Base-by-base conservation (phyloP, 2,113 vertebrate genomes). In the Gnathonemus longibarbis region DNA sequence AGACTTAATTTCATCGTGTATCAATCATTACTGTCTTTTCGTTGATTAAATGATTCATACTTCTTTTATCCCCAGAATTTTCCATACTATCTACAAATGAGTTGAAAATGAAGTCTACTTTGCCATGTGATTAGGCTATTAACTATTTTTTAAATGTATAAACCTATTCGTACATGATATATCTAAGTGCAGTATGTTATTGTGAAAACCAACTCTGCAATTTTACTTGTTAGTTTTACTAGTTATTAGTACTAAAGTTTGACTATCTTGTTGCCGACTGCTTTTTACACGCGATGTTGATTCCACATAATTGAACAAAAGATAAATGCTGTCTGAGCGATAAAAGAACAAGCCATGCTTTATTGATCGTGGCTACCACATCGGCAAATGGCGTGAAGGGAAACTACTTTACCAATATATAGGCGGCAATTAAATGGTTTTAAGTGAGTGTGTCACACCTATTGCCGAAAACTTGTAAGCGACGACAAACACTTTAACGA, bases 311-410 rank as follows among this genome's bases (percentile, higher is more conserved):
- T 91, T 83, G 62, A 91, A 92, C 92, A 92, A 91, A 92, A 93
- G 91, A 90, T 90, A 80, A 89, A 89, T 84, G 91, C 90, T 91
- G 91, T 87, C 90, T 87, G 48, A 17, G 88, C 49, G 50, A 91
- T 92, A 92, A 94, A 94, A 94, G 92, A 88, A 42, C 91, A 49
- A 74, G 84, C 93, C 93, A 93, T 93, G 93, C 94, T 92, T 89
- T 5, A 49, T 91, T 92, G 90, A 94, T 93, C 93, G 93, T 91
- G 91, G 89, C 91, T 89, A 90, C 90, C 90, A 91, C 92, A 93
- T 94, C 92, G 93, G 90, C 91, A 93, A 91, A 92, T 93, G 94
- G 94, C 94, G 94, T 94, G 93, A 94, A 91, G 92, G 90, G 86
- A 90, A 90, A 92, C 90, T 88, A 46, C 88, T 83, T 89, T 84